phyloP scores from a whole-genome alignment of 2,113 vertebrate species.

The Copsychus sechellarum region DNA sequence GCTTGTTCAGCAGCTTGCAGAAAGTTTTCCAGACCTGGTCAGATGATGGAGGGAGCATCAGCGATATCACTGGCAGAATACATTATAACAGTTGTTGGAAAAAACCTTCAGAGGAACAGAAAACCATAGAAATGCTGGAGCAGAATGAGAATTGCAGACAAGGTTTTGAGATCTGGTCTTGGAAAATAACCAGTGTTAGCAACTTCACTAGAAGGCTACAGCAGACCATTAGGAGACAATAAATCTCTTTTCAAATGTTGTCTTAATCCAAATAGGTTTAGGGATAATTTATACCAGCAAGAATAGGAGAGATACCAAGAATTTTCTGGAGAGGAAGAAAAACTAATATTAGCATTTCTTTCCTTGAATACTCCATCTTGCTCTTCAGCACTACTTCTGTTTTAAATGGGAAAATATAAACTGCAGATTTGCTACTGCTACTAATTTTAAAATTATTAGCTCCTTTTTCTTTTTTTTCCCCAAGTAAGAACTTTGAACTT shows the following conservation, averaged over 20 bases:
- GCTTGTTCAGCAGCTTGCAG: neutral
- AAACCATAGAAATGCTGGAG: neutral
- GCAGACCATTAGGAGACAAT: neutral
- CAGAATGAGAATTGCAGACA: neutral
- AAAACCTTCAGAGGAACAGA: neutral
- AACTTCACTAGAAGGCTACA: neutral
- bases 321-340: neutral
- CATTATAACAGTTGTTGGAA: neutral
- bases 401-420: neutral
- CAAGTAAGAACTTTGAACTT: neutral
- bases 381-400: neutral
- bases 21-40: neutral
- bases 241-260: neutral
- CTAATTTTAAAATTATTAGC: neutral
- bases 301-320: neutral
- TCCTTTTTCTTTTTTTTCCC: neutral
- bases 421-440: neutral
- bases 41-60: neutral
- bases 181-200: neutral
- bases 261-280: neutral
- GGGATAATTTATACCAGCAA: neutral
- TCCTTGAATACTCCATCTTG: neutral
- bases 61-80: neutral
- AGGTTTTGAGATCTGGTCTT: neutral
- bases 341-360: neutral